Base-by-base conservation (phyloP, 1,140 invertebrate genomes). In the Bombus fervidus region DNA sequence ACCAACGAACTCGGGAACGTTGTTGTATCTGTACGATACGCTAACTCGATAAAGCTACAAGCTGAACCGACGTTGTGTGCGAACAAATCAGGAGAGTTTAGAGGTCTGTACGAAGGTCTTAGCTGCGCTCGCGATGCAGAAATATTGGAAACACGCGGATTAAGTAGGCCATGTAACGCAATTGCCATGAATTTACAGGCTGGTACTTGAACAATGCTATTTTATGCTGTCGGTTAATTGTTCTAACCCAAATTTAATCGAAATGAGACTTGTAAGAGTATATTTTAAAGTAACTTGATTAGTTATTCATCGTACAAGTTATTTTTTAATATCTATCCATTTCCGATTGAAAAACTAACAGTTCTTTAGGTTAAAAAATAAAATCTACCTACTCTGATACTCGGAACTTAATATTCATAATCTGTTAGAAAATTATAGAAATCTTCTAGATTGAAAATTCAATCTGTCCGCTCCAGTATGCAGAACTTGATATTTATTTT, bases 1-100 rank as follows among this genome's bases (percentile, higher is more conserved):
- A 81, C 87, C 81, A 85, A 85, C 86, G 84, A 69, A 76, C 76
- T 81, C 69, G 41, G 68, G 18, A 57, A 41, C 86, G 85, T 72
- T 81, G n/a, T 31, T 37, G 64, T 81, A 28, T 69, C 12, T n/a
- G 69, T 43, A 43, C n/a, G 69, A 41, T 53, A 73, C 53, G 25
- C 47, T 81, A 73, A 81, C 39, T 81, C 80, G 80, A 81, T 81
- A 73, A 57, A 73, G 53, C 37, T 72, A 73, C 80, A 73, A 81
- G 37, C 43, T 43, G 68, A 68, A n/a, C 22, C n/a, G 18, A 28
- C 43, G 34, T 72, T 47, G 79, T 41, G 68, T 37, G n/a, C 39
- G 53, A 31, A 81, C 68, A 68, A 59, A 71, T 81, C 66, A 39
- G 37, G 68, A 43, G 78, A 68, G 64, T 68, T 80, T 80, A 37